A percentile compares a stretch with the other conserved stretches of the same genome.
Conservation (phyloP, 2,113 vertebrate species). For the Clupea harengus region DNA sequence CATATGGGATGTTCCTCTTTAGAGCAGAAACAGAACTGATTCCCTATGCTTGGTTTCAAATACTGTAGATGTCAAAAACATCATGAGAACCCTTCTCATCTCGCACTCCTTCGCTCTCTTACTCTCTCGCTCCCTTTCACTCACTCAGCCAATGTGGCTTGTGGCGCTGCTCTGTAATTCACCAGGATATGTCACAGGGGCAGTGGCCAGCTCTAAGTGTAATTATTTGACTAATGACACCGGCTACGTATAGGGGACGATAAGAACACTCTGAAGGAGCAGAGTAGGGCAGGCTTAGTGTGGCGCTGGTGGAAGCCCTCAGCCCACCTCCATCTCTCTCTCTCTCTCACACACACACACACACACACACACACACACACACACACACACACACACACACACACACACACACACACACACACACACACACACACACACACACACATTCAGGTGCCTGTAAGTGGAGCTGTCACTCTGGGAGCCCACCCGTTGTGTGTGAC, state of each 20-base stretch:
- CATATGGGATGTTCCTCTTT: not conserved
- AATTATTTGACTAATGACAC: conserved; percentile 43
- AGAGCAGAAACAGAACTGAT: not conserved
- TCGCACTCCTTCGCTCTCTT: not conserved
- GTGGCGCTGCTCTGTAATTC: conserved; percentile 26
- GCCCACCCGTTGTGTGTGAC: not conserved
- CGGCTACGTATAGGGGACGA: not conserved
- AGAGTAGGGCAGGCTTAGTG: conserved; percentile 30
- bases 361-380: not conserved
- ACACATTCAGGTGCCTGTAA: not conserved
- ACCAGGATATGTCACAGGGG: conserved; percentile 22
- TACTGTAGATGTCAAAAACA: not conserved
- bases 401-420: not conserved
- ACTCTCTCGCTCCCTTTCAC: not conserved
- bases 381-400: not conserved
- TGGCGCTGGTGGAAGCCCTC: not conserved
- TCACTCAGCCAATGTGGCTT: not conserved
- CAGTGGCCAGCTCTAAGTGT: conserved; percentile 20
- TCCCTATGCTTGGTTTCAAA: not conserved
- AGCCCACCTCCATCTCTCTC: too few species aligned
- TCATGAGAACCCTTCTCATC: not conserved
- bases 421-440: not conserved
- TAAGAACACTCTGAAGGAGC: not conserved
- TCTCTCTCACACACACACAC: not conserved
- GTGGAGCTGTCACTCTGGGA: not conserved